Base-by-base conservation (phyloP, 2,113 vertebrate species). In the Barbus barbus region DNA sequence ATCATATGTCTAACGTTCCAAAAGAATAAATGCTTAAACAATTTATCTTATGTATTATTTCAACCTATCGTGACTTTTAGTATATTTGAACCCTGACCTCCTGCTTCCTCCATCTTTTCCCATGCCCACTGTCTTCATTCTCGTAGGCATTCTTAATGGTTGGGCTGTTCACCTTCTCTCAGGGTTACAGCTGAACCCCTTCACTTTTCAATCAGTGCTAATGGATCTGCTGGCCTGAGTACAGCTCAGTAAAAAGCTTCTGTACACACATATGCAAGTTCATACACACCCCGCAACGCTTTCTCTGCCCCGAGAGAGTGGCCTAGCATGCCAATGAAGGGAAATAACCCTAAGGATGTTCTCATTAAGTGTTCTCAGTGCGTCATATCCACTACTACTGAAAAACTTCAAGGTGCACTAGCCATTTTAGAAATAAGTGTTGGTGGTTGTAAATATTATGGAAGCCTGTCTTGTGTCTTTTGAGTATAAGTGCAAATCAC, bases 131-230 rank as follows among this genome's bases (percentile, higher is more conserved):
- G 24, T 73, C 31, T 81, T 75, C 65, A 69, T 58, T 56, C 20
- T 63, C 69, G 36, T 7, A 24, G 73, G 14, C 12, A 36, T 24
- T 73, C 3, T 87, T 84, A 87, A 85, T 85, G 83, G 87, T 85
- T 58, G 77, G 22, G 78, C 60, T 22, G 36, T 71, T 92, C 92
- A 93, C 92, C 91, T 92, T 92, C 92, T 93, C 86, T 85, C 91
- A 90, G 89, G 92, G 90, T 92, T 91, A 93, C 67, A 79, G 81
- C 89, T 91, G 89, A 90, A 87, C 78, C 89, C 31, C 87, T 89
- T 89, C 90, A 71, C 88, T 92, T 89, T 83, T 93, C 89, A 94
- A 94, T 94, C 92, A 92, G 91, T 89, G 80, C 91, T 94, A 94
- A 93, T 94, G 93, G 92, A 93, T 92, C 89, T 87, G 90, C 88